A percentile compares a stretch with the other conserved stretches of the same genome.
These are phyloP conservation scores for Sinonovacula constricta DNA, from an alignment of 1,140 invertebrate species.

Conservation along the genomic window DNA sequence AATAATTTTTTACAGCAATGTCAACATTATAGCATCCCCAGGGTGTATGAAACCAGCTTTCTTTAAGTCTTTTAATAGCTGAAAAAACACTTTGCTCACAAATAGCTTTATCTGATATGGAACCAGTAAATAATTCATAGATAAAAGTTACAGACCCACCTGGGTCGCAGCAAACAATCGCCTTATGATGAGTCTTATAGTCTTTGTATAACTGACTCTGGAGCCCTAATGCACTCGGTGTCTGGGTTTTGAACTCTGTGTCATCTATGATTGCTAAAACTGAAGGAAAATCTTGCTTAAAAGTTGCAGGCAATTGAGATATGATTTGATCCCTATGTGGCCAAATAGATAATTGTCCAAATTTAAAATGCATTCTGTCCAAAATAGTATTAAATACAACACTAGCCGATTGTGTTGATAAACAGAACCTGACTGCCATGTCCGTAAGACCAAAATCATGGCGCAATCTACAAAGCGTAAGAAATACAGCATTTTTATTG, in stretches of 20 bases:
- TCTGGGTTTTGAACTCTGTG: slow-evolving; percentile 54
- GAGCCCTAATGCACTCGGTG: background rate
- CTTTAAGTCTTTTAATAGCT: background rate
- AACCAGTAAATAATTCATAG: slow-evolving; percentile 49
- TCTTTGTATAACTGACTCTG: slow-evolving; percentile 47
- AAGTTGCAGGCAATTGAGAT: slow-evolving; percentile 45
- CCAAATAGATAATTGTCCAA: slow-evolving; percentile 49
- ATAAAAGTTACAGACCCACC: slow-evolving; percentile 48
- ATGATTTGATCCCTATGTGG: slow-evolving; percentile 34
- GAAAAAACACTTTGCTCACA: slow-evolving; percentile 15
- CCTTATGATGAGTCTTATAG: too few species aligned
- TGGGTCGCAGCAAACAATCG: slow-evolving; percentile 40
- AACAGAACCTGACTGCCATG: slow-evolving; percentile 17
- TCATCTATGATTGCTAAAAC: slow-evolving; percentile 50
- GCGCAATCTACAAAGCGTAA: slow-evolving; percentile 21
- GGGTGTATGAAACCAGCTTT: background rate
- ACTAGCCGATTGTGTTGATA: slow-evolving; percentile 33
- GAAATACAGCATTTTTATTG: slow-evolving; percentile 25
- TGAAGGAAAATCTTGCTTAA: slow-evolving; percentile 37
- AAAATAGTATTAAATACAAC: slow-evolving; percentile 47
- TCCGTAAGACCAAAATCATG: slow-evolving; percentile 15
- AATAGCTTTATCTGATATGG: slow-evolving; percentile 50
- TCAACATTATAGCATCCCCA: slow-evolving; percentile 45
- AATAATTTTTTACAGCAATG: slow-evolving; percentile 52
- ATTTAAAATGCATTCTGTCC: slow-evolving; percentile 45